A percentile compares a stretch with the other conserved stretches of the same genome.
phyloP scores from a whole-genome alignment of 2,888 invertebrate species.

The Gymnoscelis rufifasciata region DNA sequence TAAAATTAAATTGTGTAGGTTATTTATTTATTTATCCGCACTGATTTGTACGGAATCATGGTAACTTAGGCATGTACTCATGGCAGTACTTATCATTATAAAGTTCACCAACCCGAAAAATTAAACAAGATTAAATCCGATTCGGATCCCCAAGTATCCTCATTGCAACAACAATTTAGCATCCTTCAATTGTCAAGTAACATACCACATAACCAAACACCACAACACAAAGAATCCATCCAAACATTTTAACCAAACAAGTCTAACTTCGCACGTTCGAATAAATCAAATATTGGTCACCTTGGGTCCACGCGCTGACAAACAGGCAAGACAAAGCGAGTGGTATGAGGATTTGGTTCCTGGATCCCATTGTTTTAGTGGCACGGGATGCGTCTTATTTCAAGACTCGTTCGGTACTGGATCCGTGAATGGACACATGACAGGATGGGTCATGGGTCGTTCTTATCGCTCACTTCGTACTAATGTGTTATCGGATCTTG shows the following conservation, averaged over 20 bases:
- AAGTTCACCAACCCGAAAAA: too few relatives aligned
- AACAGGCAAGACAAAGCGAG: slow-evolving; percentile 16
- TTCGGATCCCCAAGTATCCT: too few relatives aligned
- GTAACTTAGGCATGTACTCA: too few relatives aligned
- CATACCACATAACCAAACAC: neutral
- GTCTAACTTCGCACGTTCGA: neutral
- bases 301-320: slow-evolving; percentile 12
- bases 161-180: too few relatives aligned
- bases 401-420: slow-evolving; percentile 10
- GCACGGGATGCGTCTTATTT: neutral
- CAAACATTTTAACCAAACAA: slow-evolving; percentile 6
- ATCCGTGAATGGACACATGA: slow-evolving; percentile 15
- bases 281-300: slow-evolving; percentile 13
- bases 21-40: too few relatives aligned
- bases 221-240: slow-evolving; percentile 4
- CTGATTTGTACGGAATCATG: too few relatives aligned
- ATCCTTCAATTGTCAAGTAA: slow-evolving; percentile 6
- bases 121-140: too few relatives aligned
- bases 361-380: slow-evolving; percentile 2
- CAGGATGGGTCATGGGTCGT: slow-evolving; percentile 39
- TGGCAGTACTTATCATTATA: too few relatives aligned
- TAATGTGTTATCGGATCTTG: slow-evolving; percentile 36
- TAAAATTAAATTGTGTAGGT: too few relatives aligned
- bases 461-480: slow-evolving; percentile 35
- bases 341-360: slow-evolving; percentile 9